A percentile compares a stretch with the other conserved stretches of the same genome.
Conservation (phyloP, 1,140 invertebrate genomes). For the Carcinoscorpius rotundicauda region DNA sequence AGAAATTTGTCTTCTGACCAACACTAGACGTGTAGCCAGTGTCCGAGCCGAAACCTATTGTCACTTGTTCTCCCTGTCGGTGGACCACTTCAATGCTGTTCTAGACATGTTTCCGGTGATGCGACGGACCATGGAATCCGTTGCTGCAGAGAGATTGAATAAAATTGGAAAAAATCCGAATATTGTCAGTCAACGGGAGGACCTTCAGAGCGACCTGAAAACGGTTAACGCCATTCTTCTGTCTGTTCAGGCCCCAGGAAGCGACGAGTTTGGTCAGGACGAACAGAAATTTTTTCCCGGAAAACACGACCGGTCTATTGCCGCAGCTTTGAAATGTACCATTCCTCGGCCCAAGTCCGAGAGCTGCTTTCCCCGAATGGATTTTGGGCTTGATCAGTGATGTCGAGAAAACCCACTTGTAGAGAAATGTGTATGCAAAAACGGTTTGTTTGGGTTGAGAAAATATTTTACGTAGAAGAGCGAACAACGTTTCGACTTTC, state of each 20-base stretch:
- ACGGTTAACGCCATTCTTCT: conserved; percentile 19
- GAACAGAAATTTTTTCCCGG: neutral
- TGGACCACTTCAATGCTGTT: conserved; percentile 87
- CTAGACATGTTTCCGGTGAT: conserved; percentile 95
- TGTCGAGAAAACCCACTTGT: no score
- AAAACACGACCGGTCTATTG: conserved; percentile 15
- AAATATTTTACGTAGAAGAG: no score
- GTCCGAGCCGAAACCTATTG: conserved; percentile 96
- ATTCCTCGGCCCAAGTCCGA: conserved; percentile 26
- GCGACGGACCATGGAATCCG: conserved; percentile 97
- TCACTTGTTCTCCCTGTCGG: conserved; percentile 93
- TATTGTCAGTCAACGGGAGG: conserved; percentile 75
- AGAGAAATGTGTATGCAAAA: no score
- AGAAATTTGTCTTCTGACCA: conserved; percentile 42
- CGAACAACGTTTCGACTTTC: no score
- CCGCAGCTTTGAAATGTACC: conserved; percentile 16
- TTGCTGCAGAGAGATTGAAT: conserved; percentile 91
- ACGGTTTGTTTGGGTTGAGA: no score
- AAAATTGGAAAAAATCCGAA: conserved; percentile 98
- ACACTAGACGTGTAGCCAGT: conserved; percentile 69
- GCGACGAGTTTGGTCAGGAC: conserved; percentile 18
- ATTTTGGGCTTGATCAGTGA: conserved; percentile 10
- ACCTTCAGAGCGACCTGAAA: conserved; percentile 21
- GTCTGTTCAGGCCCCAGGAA: conserved; percentile 5
- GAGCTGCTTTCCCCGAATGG: conserved; percentile 23